These are phyloP conservation scores for Ommatoiulus sabulosus DNA, from an alignment of 2,888 invertebrate species.

Conservation along the genomic window DNA sequence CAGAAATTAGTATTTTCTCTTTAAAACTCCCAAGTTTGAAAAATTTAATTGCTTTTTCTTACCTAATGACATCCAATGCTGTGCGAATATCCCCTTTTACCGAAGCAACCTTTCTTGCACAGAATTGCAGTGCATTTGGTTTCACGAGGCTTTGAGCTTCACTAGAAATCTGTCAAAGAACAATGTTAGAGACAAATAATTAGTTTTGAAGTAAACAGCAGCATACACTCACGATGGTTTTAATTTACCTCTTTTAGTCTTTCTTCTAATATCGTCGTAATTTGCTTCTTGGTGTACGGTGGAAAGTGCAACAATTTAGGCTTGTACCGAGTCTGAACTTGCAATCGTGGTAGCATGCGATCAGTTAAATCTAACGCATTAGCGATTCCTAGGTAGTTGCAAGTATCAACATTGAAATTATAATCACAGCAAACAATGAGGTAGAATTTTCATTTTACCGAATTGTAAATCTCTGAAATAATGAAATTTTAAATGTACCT, in stretches of 20 bases:
- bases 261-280: conserved; percentile 75
- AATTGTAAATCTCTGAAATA: background rate
- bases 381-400: conserved; percentile 49
- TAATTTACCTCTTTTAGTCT: conserved; percentile 48
- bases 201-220: too few relatives aligned
- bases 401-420: background rate
- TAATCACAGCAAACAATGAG: background rate
- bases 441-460: background rate
- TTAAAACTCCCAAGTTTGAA: background rate
- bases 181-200: too few relatives aligned
- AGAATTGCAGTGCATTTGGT: conserved; percentile 86
- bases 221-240: too few relatives aligned
- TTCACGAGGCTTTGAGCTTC: conserved; percentile 80
- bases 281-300: conserved; percentile 91
- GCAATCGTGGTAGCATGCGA: conserved; percentile 86
- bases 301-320: conserved; percentile 83
- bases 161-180: conserved; percentile 63
- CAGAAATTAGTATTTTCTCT: background rate
- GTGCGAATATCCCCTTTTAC: conserved; percentile 53
- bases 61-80: conserved; percentile 56
- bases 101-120: conserved; percentile 86
- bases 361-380: conserved; percentile 94
- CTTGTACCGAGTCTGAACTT: conserved; percentile 74
- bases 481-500: conserved; percentile 74
- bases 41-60: background rate